Conservation (phyloP, 2,113 vertebrate species). For the Pseudorasbora parva region DNA sequence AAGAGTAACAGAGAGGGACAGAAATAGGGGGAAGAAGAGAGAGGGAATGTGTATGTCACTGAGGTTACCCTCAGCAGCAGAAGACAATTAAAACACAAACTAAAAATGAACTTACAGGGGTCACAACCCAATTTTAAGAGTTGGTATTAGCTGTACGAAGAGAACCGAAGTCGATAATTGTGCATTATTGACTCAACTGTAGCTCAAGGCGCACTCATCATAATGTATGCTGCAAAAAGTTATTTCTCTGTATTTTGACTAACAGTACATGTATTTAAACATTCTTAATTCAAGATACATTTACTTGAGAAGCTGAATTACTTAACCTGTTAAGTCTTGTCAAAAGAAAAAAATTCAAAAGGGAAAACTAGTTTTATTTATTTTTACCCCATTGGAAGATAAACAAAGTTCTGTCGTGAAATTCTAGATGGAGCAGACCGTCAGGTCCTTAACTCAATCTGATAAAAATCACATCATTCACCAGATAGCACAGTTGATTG, state of each 20-base stretch:
- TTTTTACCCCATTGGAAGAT: neutral
- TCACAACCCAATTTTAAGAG: neutral
- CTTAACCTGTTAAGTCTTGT: neutral
- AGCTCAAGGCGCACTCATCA: too few relatives aligned
- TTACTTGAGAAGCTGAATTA: neutral
- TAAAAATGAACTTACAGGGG: neutral
- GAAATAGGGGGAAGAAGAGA: conserved; percentile 16
- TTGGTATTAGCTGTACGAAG: neutral
- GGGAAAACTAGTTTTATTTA: neutral
- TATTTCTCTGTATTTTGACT: neutral
- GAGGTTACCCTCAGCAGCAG: conserved; percentile 5
- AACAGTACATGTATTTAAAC: neutral
- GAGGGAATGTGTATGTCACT: conserved; percentile 12
- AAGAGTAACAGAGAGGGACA: conserved; percentile 27
- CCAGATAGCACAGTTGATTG: too few relatives aligned
- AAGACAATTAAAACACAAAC: neutral
- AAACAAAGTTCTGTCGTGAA: too few relatives aligned
- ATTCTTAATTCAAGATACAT: neutral
- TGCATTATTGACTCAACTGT: too few relatives aligned
- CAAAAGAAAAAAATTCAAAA: too few relatives aligned
- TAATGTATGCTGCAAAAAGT: too few relatives aligned
- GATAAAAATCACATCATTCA: too few relatives aligned
- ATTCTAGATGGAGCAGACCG: too few relatives aligned
- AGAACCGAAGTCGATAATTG: neutral
- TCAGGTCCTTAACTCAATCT: too few relatives aligned